Evolutionary conservation across 2,888 invertebrate genomes (phyloP).

Genomic region (Drosophila prostipennis): DNA sequence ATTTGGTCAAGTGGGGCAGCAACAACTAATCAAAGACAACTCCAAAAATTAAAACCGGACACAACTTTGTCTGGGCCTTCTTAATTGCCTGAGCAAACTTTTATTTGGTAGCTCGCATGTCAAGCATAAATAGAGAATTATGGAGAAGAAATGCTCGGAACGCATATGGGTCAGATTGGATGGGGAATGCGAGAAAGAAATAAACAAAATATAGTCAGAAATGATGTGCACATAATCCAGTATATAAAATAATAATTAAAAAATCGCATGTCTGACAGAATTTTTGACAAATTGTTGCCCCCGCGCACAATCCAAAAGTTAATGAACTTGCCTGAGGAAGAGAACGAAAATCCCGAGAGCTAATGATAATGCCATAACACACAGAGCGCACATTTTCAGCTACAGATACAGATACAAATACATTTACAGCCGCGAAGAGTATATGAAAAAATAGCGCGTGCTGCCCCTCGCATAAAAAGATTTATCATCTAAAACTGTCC

Average conservation of each 20-base stretch:
- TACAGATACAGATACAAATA: slow-evolving; percentile 19
- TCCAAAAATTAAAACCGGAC: slow-evolving; percentile 60
- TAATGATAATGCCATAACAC: slow-evolving; percentile 59
- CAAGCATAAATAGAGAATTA: slow-evolving; percentile 47
- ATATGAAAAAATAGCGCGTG: slow-evolving; percentile 47
- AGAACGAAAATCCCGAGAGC: slow-evolving; percentile 52
- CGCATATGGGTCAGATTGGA: slow-evolving; percentile 8
- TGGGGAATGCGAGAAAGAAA: slow-evolving; percentile 4
- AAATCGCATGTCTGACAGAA: slow-evolving; percentile 73
- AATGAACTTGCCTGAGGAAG: slow-evolving; percentile 66
- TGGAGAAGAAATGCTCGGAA: slow-evolving; percentile 10
- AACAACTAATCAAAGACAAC: slow-evolving; percentile 58
- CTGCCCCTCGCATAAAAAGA: slow-evolving; percentile 51
- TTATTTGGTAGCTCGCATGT: slow-evolving; percentile 36
- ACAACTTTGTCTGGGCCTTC: slow-evolving; percentile 35
- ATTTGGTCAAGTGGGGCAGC: slow-evolving; percentile 45
- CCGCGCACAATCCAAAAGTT: slow-evolving; percentile 67
- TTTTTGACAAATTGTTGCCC: slow-evolving; percentile 72
- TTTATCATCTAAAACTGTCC: slow-evolving; percentile 49
- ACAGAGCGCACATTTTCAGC: slow-evolving; percentile 15
- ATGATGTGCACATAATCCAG: slow-evolving; percentile 32
- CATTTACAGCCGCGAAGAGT: slow-evolving; percentile 21
- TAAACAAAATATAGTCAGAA: slow-evolving; percentile 26
- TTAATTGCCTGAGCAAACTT: slow-evolving; percentile 46
- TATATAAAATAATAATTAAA: slow-evolving; percentile 64